Conservation (phyloP, 2,113 vertebrate species). For the Tympanuchus pallidicinctus region DNA sequence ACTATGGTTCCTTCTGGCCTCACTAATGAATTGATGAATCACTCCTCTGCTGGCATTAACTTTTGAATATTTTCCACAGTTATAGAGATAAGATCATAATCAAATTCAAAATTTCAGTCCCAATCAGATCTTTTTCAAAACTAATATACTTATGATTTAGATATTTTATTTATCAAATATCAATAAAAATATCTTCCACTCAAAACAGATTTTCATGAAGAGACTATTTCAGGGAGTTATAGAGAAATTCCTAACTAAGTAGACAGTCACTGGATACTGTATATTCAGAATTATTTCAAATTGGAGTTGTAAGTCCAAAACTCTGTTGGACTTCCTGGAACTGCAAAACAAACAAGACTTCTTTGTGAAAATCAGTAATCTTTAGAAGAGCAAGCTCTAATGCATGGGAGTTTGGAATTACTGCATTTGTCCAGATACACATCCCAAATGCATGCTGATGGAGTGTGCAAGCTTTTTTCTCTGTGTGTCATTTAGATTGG, state of each 20-base stretch:
- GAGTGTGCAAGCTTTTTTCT: not conserved
- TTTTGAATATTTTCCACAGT: not conserved
- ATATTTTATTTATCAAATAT: not conserved
- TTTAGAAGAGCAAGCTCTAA: not conserved
- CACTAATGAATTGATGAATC: not conserved
- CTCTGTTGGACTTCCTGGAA: not conserved
- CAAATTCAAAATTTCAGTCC: not conserved
- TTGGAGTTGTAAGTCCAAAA: not conserved
- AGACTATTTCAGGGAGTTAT: not conserved
- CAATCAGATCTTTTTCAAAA: not conserved
- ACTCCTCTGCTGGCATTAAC: not conserved
- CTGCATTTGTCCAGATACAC: not conserved
- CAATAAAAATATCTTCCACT: not conserved
- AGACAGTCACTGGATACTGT: not conserved
- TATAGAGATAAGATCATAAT: not conserved
- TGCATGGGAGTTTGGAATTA: not conserved
- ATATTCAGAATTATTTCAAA: not conserved
- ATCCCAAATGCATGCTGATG: rapidly evolving
- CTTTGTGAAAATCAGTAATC: not conserved
- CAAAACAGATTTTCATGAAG: not conserved
- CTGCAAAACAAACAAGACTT: not conserved
- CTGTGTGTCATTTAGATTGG: not conserved
- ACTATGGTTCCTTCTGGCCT: not conserved
- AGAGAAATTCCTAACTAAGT: not conserved
- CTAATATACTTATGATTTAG: not conserved